Evolutionary conservation across 2,113 vertebrate species (phyloP), one percentile per base, ranked within the genome.

Genomic region (Myrmophylax atrothorax): DNA sequence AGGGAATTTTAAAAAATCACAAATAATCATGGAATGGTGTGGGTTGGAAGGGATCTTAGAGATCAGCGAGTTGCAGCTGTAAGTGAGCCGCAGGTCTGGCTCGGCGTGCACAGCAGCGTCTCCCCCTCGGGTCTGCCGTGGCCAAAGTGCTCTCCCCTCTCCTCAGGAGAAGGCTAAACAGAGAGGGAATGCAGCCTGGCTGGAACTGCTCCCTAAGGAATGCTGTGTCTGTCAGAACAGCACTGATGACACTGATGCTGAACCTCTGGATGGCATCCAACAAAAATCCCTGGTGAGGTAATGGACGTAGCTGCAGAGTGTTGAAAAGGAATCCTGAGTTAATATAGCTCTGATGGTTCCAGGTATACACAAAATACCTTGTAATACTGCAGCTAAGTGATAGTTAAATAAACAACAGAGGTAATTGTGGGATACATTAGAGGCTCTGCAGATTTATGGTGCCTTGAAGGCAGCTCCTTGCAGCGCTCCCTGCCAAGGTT

Each of bases 401-500:
- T 47, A 87, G 87, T 92, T 90, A 92, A 77, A 87, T 42, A 95
- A 67, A 15, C 37, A 60, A 60, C 67, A 52, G 86, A 80, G 64
- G 81, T 91, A 77, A 56, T 60, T 89, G 56, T 4, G n/a, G 82
- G 68, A 46, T 73, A 62, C 69, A 90, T 85, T 58, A 70, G 78
- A 67, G 24, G 14, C 93, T 87, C 90, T 92, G 80, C 55, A 88
- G 88, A 95, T 95, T 95, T 91, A 86, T 77, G 69, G 87, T 38
- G 26, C 80, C 81, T 50, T 2, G 56, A 77, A 79, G 31, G 70
- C 84, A 90, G 77, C 92, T 93, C 60, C 46, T 91, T 90, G 87
- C 55, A 87, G 80, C 4, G 29, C 62, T 95, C 62, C 44, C 66
- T 96, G 97, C 94, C 95, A 95, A 91, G 87, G 87, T 92, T 93